Conservation (phyloP, 2,113 vertebrate species). For the Paradoxurus hermaphroditus region DNA sequence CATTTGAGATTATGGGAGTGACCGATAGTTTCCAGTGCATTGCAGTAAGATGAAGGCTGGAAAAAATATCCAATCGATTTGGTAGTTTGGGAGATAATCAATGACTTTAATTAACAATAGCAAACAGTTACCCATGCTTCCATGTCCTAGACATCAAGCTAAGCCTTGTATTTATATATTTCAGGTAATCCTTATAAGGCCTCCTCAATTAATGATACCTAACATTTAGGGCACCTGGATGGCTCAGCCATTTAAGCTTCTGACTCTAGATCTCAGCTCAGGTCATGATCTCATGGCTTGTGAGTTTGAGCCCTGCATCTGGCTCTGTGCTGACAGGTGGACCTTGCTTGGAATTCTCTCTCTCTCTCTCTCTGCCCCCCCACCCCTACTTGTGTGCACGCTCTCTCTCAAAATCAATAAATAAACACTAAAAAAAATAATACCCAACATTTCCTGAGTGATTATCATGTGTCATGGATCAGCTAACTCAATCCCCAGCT, state of each 20-base stretch:
- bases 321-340: too few relatives aligned
- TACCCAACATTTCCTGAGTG: background rate
- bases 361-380: too few relatives aligned
- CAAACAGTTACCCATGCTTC: background rate
- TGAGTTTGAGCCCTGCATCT: too few relatives aligned
- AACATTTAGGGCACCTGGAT: too few relatives aligned
- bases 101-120: background rate
- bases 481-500: background rate
- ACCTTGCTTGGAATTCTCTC: too few relatives aligned
- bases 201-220: background rate
- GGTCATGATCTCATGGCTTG: too few relatives aligned
- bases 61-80: background rate
- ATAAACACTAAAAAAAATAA: too few relatives aligned
- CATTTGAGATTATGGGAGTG: background rate
- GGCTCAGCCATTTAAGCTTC: too few relatives aligned
- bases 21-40: background rate
- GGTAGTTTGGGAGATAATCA: background rate
- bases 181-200: background rate
- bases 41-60: background rate
- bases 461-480: background rate
- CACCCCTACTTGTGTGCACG: too few relatives aligned
- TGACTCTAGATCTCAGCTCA: too few relatives aligned
- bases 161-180: background rate
- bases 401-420: too few relatives aligned
- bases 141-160: background rate